A percentile compares a stretch with the other conserved stretches of the same genome.
Evolutionary conservation across 2,888 invertebrate species (phyloP).

Genomic region (Agrypnus murinus): DNA sequence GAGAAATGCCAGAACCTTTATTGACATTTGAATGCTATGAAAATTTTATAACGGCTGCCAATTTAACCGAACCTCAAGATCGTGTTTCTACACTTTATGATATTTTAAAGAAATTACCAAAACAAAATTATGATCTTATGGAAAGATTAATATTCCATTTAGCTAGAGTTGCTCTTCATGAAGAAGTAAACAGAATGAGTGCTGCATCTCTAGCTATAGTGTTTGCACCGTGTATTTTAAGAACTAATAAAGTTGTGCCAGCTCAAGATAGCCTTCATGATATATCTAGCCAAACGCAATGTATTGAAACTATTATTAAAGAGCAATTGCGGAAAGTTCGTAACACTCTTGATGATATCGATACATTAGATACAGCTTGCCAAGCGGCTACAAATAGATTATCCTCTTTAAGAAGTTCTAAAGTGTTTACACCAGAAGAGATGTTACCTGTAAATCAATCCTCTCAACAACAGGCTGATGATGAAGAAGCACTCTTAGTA

Average conservation of each 20-base stretch:
- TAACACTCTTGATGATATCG: slow-evolving; percentile 90
- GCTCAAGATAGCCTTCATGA: slow-evolving; percentile 95
- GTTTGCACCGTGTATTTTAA: slow-evolving; percentile 94
- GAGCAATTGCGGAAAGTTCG: slow-evolving; percentile 91
- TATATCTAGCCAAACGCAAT: slow-evolving; percentile 91
- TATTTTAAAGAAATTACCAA: slow-evolving; percentile 91
- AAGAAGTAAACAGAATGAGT: slow-evolving; percentile 93
- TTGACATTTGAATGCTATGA: slow-evolving; percentile 95
- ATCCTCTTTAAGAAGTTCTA: slow-evolving; percentile 83
- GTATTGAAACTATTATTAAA: slow-evolving; percentile 91
- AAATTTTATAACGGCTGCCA: slow-evolving; percentile 93
- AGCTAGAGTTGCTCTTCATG: slow-evolving; percentile 90
- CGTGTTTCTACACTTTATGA: slow-evolving; percentile 89
- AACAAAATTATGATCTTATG: slow-evolving; percentile 91
- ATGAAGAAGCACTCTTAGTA: slow-evolving; percentile 84
- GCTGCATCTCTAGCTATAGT: slow-evolving; percentile 93
- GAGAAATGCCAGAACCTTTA: slow-evolving; percentile 95
- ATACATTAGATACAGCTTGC: slow-evolving; percentile 90
- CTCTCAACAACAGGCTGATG: slow-evolving; percentile 71
- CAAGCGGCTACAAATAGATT: slow-evolving; percentile 89
- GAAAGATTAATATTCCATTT: slow-evolving; percentile 95
- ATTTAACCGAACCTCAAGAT: slow-evolving; percentile 87
- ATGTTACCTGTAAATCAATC: slow-evolving; percentile 65
- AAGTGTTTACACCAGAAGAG: slow-evolving; percentile 79
- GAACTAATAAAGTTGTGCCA: slow-evolving; percentile 89